These are phyloP conservation scores for Elymnias hypermnestra DNA, from an alignment of 1,140 invertebrate species.

Conservation along the genomic window DNA sequence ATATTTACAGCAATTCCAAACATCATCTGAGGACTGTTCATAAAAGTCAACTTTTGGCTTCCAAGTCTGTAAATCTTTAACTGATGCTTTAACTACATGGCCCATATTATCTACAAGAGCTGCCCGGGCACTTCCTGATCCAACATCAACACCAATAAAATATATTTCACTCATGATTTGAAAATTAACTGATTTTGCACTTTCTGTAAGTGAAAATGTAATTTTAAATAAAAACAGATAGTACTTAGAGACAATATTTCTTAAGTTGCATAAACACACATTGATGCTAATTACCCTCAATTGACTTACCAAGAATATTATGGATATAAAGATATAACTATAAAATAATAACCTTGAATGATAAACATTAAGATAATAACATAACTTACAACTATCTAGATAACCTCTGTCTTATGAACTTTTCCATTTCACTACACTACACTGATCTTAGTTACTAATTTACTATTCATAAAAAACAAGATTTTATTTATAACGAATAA, in stretches of 20 bases:
- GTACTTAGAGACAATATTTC: no score
- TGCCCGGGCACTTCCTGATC: constrained; percentile 91
- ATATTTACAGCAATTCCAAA: constrained; percentile 86
- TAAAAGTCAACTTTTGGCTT: constrained; percentile 87
- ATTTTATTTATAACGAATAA: no score
- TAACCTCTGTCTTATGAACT: constrained; percentile 11
- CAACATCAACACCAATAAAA: constrained; percentile 96
- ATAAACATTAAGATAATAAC: not conserved
- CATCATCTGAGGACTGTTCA: constrained; percentile 95
- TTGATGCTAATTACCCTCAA: no score
- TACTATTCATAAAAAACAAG: no score
- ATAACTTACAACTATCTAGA: not conserved
- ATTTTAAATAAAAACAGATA: no score
- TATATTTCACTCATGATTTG: constrained; percentile 59
- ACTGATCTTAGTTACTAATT: no score
- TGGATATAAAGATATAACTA: no score
- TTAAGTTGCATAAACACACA: not conserved
- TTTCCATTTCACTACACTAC: not conserved
- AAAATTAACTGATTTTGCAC: not conserved
- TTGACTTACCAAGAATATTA: no score
- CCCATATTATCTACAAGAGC: constrained; percentile 85
- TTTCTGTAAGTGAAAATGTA: not conserved
- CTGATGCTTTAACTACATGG: constrained; percentile 79
- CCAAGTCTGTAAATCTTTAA: constrained; percentile 84
- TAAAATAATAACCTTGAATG: constrained; percentile 1